Conservation (phyloP, 2,113 vertebrate genomes). For the Paratilapia polleni region DNA sequence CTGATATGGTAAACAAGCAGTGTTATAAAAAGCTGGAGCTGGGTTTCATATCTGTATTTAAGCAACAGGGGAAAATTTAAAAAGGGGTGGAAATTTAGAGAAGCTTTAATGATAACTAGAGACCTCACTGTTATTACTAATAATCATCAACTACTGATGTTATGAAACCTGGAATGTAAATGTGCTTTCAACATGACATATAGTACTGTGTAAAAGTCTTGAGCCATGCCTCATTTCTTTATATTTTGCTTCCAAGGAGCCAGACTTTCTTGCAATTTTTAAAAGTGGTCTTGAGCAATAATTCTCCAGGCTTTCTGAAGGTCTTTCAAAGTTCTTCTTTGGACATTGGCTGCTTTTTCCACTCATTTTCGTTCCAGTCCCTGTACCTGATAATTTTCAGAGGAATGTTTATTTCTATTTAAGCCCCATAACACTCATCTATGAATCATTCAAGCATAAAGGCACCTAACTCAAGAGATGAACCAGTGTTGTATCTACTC, state of each 20-base stretch:
- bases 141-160: not conserved
- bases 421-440: too few species aligned
- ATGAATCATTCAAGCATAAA: not conserved
- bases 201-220: constrained; percentile 4
- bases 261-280: too few species aligned
- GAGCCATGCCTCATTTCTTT: not conserved
- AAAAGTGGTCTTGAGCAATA: not conserved
- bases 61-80: not conserved
- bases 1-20: not conserved
- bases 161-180: not conserved
- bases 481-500: too few species aligned
- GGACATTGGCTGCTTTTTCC: too few species aligned
- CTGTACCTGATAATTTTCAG: too few species aligned
- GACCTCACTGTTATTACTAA: not conserved
- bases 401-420: too few species aligned
- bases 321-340: too few species aligned
- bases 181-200: not conserved
- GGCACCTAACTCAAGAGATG: not conserved
- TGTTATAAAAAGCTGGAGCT: not conserved
- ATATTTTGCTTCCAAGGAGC: not conserved
- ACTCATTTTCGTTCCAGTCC: too few species aligned
- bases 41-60: not conserved
- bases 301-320: too few species aligned
- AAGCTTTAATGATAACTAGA: not conserved
- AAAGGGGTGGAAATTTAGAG: not conserved